Base-by-base conservation (phyloP, 1,140 invertebrate genomes). In the Homalodisca vitripennis region DNA sequence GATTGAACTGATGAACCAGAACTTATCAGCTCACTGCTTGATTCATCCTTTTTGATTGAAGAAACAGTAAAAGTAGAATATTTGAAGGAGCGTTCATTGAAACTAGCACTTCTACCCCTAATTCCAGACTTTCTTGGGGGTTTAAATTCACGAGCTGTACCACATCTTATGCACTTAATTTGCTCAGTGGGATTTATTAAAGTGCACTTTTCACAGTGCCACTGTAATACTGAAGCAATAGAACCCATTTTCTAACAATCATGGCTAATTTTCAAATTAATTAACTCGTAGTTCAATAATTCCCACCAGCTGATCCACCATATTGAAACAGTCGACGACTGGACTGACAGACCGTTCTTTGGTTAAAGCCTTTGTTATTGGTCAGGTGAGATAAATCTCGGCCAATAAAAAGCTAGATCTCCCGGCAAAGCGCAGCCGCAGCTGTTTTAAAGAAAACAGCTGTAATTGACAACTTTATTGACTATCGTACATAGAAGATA, bases 191-290 rank as follows among this genome's bases (percentile, higher is more conserved):
- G 90, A 82, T 94, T 94, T 81, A 93, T 92, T 79, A 91, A 85
- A 80, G 89, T 87, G 82, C 92, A 95, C 79, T 87, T 85, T 78
- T 85, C 85, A 85, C 93, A 95, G 84, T 90, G 87, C 92, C 92
- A 95, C 82, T 94, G 91, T 77, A 92, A 85, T 81, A 93, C 90
- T 77, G 92, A 93, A 83, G 91, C 91, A 83, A 93, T 92, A 77
- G 91, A 92, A 81, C 92, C 92, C 92, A 92, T 92, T 76, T 73
- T 78, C 77, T 73, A 68, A 74, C 73, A 76, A 74, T 77, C 79
- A 81, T 80, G 76, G 79, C 80, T 82, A 71, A 60, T 80, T 80
- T 70, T 75, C 77, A 81, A 81, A 80, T 76, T 79, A 80, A 78
- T 77, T 76, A 73, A 74, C 73, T 72, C 73, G 77, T 78, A 81